Evolutionary conservation across 1,140 invertebrate species (phyloP).

Genomic region (Arion vulgaris): DNA sequence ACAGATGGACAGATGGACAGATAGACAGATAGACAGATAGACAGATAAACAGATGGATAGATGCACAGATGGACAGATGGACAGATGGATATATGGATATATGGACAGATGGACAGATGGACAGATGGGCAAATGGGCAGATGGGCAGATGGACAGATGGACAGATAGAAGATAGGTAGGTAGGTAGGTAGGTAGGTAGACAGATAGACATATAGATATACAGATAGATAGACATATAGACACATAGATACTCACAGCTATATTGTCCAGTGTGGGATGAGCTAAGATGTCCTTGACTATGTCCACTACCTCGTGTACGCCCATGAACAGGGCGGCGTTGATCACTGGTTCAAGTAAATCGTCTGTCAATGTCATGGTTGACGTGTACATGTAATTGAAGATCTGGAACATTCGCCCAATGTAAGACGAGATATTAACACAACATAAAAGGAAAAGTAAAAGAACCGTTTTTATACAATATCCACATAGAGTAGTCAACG

Average conservation of each 20-base stretch:
- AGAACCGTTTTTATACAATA: not conserved
- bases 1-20: not conserved
- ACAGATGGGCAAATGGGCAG: not conserved
- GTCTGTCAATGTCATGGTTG: constrained; percentile 25
- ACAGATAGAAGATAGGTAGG: not conserved
- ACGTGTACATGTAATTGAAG: constrained; percentile 35
- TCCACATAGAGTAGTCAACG: no score
- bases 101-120: not conserved
- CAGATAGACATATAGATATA: not conserved
- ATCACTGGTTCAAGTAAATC: constrained; percentile 20
- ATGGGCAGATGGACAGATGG: not conserved
- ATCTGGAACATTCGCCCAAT: constrained; percentile 1
- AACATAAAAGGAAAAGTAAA: not conserved
- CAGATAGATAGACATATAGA: not conserved
- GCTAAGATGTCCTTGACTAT: constrained; percentile 21
- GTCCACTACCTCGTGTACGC: not conserved
- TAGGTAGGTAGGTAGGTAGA: not conserved
- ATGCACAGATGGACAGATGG: not conserved
- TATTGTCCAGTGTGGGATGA: constrained; percentile 13
- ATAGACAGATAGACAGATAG: not conserved
- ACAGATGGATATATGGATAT: not conserved
- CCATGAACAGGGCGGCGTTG: constrained; percentile 16
- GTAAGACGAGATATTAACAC: not conserved
- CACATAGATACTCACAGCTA: not conserved
- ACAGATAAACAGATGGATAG: not conserved